Evolutionary conservation across 2,888 invertebrate genomes (phyloP).

Genomic region (Drosophila barbarae): DNA sequence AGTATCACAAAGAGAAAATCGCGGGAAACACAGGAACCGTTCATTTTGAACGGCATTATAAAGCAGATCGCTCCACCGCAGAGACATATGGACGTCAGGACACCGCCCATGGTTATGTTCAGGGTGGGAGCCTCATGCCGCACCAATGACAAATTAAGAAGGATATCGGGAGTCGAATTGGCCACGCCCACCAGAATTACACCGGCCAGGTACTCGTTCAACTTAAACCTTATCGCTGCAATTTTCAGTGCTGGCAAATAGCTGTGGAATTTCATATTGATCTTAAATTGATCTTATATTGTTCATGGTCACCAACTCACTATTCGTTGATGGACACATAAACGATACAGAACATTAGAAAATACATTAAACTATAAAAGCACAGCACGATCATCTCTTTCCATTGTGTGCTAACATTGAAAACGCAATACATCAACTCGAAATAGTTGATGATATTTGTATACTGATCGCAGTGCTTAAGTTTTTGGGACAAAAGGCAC

Average conservation of each 20-base stretch:
- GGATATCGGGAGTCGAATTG: slow-evolving; percentile 46
- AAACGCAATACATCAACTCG: slow-evolving; percentile 38
- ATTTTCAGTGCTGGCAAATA: slow-evolving; percentile 46
- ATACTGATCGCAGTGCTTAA: slow-evolving; percentile 17
- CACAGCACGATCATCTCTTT: slow-evolving; percentile 1
- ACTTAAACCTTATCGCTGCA: slow-evolving; percentile 34
- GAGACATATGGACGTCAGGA: slow-evolving; percentile 37
- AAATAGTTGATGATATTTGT: slow-evolving; percentile 40
- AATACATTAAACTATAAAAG: slow-evolving; percentile 3
- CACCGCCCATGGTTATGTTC: slow-evolving; percentile 27
- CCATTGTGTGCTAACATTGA: slow-evolving; percentile 1
- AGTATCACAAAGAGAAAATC: slow-evolving; percentile 52
- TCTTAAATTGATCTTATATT: neutral
- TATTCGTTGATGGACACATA: neutral
- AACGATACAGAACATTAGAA: slow-evolving; percentile 6
- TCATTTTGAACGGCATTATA: slow-evolving; percentile 51
- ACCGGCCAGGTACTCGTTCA: slow-evolving; percentile 57
- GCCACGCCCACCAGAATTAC: slow-evolving; percentile 44
- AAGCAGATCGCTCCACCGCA: slow-evolving; percentile 54
- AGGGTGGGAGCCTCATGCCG: slow-evolving; percentile 13
- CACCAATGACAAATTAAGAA: slow-evolving; percentile 50
- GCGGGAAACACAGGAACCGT: slow-evolving; percentile 31
- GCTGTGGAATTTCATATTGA: neutral
- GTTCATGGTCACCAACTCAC: slow-evolving; percentile 4
- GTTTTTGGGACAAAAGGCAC: slow-evolving; percentile 2